Base-by-base conservation (phyloP, 1,140 invertebrate species). In the Papilio aristodemus region DNA sequence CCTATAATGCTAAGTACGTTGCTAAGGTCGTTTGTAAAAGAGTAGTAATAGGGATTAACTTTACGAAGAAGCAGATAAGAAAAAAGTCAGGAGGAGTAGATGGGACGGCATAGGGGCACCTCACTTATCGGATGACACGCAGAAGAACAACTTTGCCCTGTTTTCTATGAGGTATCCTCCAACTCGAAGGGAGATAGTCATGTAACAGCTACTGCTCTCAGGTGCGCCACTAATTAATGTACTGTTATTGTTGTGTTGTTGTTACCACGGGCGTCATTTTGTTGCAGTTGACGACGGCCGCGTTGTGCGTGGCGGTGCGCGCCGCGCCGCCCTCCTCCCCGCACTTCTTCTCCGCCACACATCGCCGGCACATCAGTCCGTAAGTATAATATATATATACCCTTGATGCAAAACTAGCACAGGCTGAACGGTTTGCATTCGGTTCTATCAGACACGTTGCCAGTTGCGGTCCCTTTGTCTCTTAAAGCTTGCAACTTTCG, bases 281-380 rank as follows among this genome's bases (percentile, higher is more conserved):
- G 32, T 76, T 73, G 7, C 75, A 80, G 76, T 13, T 70, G 22
- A 22, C 76, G 10, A 9, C 78, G 37, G 78, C 72, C 19, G 71
- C 76, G 10, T 62, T 81, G 25, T 71, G 72, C 36, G 71, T 71
- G 54, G 70, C 69, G 8, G 74, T 59, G 36, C 66, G 67, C 38
- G 77, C 80, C 0, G 84, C 84, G n/a, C 80, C 79, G 0, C 79
- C 81, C 0, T 62, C 69, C 1, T 70, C 68, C 7, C 76, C 70
- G 43, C 75, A 66, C 8, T 70, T 73, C 41, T 82, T 78, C 71
- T 71, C 67, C 37, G 41, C 66, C n/a, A 66, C 57, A 32, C 77
- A 79, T 25, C 58, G 77, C 14, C 82, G 77, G n/a, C 78, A 81
- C 37, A 71, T 80, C 9, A 77, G 76, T 37, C 79, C 79, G 85